A percentile compares a stretch with the other conserved stretches of the same genome.
Evolutionary conservation across 2,797 vertebrate genomes (phyloP).

Genomic region (Avahi laniger): DNA sequence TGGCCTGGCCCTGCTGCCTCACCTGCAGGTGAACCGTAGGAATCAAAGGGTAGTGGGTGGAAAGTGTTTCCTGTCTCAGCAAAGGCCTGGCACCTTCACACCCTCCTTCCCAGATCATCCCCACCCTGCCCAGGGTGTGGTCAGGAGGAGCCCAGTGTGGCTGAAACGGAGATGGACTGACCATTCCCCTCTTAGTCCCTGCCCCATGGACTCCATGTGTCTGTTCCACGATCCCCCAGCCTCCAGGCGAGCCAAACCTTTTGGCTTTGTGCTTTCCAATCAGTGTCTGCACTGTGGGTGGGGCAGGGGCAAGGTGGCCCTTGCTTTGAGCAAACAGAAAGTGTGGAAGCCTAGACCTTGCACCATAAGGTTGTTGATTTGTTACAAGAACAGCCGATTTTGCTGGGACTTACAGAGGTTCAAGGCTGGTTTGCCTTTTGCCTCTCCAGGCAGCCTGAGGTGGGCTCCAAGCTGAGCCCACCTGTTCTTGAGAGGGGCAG

Average conservation of each 20-base stretch:
- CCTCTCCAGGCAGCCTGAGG: neutral
- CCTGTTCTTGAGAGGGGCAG: neutral
- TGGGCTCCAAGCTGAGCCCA: neutral
- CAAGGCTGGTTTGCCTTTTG: neutral
- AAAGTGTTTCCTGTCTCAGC: neutral
- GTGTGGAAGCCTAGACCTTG: too few species aligned
- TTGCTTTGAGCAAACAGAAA: neutral
- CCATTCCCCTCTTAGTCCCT: too few species aligned
- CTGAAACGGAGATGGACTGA: neutral
- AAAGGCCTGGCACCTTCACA: neutral
- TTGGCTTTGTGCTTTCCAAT: neutral
- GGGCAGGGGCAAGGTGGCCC: neutral
- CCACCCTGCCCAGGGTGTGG: neutral
- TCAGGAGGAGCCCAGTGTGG: neutral
- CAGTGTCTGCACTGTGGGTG: neutral
- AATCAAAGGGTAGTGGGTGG: neutral
- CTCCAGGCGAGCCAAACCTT: neutral
- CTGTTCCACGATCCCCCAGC: neutral
- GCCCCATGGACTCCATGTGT: accelerated
- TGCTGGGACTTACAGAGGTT: neutral
- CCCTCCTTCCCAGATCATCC: neutral
- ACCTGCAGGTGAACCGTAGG: neutral
- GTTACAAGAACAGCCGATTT: neutral
- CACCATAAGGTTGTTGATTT: neutral
- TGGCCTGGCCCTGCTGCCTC: neutral